Base-by-base conservation (phyloP, 2,888 invertebrate species). In the Scelioninae gen. 2 region DNA sequence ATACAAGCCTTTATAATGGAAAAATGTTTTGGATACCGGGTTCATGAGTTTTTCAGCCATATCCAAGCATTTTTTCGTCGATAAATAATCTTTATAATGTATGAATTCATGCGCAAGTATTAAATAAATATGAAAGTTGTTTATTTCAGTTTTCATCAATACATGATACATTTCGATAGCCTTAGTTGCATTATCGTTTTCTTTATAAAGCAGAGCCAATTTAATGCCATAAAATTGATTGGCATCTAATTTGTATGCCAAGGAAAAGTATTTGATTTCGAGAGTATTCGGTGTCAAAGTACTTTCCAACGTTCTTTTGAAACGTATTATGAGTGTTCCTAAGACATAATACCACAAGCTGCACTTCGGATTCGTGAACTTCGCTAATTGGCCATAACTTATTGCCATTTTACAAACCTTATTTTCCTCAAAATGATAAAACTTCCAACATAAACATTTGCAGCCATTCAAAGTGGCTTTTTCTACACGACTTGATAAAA, bases 171-270 rank as follows among this genome's bases (percentile, higher is more conserved):
- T 6, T n/a, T 46, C 28, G 2, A 37, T 7, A 6, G 60, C 46
- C 10, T 48, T 28, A 0, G 5, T 13, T 0, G 0, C 1, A 1
- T 48, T 28, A 4, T 48, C 2, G 16, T 16, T 48, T 7, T 60
- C 60, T 28, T 60, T 60, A n/a, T 48, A 60, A 25, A 46, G 48
- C 4, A 60, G 37, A 0, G 60, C 60, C 6, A 60, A 18, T 16
- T 25, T 37, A 3, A 60, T 16, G 0, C 16, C 48, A 18, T 37
- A 60, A 28, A 37, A 25, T 2, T 46, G 48, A n/a, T 48, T 60
- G 0, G 11, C 4, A n/a, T 3, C 25, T 1, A 9, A 28, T 11
- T 48, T 25, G 13, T 48, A 39, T 1, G 60, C 60, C 6, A 16
- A 39, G 25, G 9, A 35, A 1, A 60, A 48, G 18, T 15, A 16